Evolutionary conservation across 2,888 invertebrate genomes (phyloP).

Genomic region (Andrena fulva): DNA sequence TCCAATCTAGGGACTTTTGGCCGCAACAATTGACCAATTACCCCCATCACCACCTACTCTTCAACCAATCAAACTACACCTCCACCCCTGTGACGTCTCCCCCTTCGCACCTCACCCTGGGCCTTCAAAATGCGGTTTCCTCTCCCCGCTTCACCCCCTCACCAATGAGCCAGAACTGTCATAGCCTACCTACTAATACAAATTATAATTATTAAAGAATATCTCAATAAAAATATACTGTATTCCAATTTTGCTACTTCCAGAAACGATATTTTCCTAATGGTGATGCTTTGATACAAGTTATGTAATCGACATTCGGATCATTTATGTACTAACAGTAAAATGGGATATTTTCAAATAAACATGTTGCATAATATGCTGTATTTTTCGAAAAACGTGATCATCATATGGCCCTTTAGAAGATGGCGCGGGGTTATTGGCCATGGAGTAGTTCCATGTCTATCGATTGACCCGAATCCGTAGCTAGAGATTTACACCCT

Average conservation of each 20-base stretch:
- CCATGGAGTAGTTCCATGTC: slow-evolving; percentile 24
- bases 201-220: too few relatives aligned
- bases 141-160: too few relatives aligned
- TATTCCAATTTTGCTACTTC: neutral
- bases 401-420: neutral
- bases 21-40: too few relatives aligned
- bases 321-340: neutral
- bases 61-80: too few relatives aligned
- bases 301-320: neutral
- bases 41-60: too few relatives aligned
- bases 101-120: too few relatives aligned
- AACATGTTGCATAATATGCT: too few relatives aligned
- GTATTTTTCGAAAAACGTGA: neutral
- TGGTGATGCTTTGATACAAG: neutral
- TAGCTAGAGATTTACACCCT: slow-evolving; percentile 9
- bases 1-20: too few relatives aligned
- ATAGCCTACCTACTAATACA: too few relatives aligned
- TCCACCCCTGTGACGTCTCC: too few relatives aligned
- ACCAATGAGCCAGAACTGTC: too few relatives aligned
- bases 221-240: neutral
- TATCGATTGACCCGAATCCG: slow-evolving; percentile 68
- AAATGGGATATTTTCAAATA: neutral
- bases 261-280: neutral
- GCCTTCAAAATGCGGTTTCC: too few relatives aligned
- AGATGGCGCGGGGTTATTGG: slow-evolving; percentile 13